phyloP scores from a whole-genome alignment of 2,888 invertebrate genomes.

The Catocala nupta region DNA sequence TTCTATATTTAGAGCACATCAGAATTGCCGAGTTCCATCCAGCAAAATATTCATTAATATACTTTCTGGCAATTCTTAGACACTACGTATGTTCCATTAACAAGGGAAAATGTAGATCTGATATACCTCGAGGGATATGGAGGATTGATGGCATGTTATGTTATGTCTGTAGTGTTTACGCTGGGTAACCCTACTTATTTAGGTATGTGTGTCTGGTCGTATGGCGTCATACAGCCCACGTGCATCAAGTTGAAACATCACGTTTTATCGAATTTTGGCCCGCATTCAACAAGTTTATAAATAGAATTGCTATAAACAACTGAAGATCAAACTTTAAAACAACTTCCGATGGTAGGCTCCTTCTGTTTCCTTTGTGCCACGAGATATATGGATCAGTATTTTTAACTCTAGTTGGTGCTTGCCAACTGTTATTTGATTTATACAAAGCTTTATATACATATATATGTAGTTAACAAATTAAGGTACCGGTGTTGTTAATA shows the following conservation, averaged over 20 bases:
- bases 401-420: slow-evolving; percentile 12
- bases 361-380: slow-evolving; percentile 48
- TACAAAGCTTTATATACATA: no score
- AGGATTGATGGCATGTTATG: no score
- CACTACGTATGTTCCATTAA: no score
- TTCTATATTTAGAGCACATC: no score
- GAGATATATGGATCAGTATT: slow-evolving; percentile 16
- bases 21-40: no score
- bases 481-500: no score
- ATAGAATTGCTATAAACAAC: slow-evolving; percentile 63
- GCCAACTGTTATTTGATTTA: neutral
- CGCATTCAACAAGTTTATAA: slow-evolving; percentile 63
- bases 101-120: no score
- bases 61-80: no score
- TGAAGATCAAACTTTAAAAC: slow-evolving; percentile 60
- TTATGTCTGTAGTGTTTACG: slow-evolving; percentile 50
- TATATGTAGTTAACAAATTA: no score
- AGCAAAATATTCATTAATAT: no score
- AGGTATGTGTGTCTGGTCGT: slow-evolving; percentile 60
- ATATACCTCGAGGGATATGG: no score
- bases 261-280: slow-evolving; percentile 79
- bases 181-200: slow-evolving; percentile 61
- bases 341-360: slow-evolving; percentile 62
- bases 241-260: slow-evolving; percentile 70
- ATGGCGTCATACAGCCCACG: slow-evolving; percentile 68